Evolutionary conservation across 2,888 invertebrate genomes (phyloP).

Genomic region (Alloscopus bannaensis): DNA sequence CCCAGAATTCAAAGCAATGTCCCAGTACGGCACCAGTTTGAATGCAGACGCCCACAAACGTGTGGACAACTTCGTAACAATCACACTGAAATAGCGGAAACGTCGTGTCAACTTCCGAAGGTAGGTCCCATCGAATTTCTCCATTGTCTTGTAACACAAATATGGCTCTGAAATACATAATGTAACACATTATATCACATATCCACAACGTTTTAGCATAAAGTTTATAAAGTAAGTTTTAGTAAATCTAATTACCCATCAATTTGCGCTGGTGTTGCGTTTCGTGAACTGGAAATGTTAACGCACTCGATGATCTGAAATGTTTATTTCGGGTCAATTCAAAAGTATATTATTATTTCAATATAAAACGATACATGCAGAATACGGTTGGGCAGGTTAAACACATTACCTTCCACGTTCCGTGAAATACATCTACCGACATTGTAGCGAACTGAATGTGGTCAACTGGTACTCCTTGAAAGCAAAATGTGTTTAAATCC

Average conservation of each 20-base stretch:
- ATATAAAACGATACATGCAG: conserved; percentile 27
- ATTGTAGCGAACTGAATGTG: conserved; percentile 72
- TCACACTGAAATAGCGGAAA: conserved; percentile 82
- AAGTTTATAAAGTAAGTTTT: too few species aligned
- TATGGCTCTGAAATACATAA: conserved; percentile 67
- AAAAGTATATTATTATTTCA: neutral
- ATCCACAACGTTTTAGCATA: neutral
- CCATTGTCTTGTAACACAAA: conserved; percentile 71
- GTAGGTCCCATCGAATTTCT: conserved; percentile 78
- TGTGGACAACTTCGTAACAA: conserved; percentile 79
- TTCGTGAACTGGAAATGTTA: conserved; percentile 75
- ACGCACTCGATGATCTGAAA: conserved; percentile 77
- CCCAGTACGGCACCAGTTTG: conserved; percentile 82
- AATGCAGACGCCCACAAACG: conserved; percentile 76
- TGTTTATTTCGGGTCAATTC: conserved; percentile 20
- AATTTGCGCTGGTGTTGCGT: conserved; percentile 77
- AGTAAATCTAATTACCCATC: conserved; percentile 78
- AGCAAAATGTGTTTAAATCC: too few species aligned
- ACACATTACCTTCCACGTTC: conserved; percentile 78
- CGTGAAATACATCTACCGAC: conserved; percentile 78
- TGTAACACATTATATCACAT: too few species aligned
- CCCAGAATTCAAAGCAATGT: conserved; percentile 81
- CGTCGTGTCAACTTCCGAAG: conserved; percentile 78
- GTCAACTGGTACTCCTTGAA: too few species aligned
- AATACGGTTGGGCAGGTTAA: conserved; percentile 24